Percentiles rank a stretch among this genome's conserved stretches.
These are phyloP conservation scores for Aelia acuminata DNA, from an alignment of 2,888 invertebrate genomes.

Conservation along the genomic window DNA sequence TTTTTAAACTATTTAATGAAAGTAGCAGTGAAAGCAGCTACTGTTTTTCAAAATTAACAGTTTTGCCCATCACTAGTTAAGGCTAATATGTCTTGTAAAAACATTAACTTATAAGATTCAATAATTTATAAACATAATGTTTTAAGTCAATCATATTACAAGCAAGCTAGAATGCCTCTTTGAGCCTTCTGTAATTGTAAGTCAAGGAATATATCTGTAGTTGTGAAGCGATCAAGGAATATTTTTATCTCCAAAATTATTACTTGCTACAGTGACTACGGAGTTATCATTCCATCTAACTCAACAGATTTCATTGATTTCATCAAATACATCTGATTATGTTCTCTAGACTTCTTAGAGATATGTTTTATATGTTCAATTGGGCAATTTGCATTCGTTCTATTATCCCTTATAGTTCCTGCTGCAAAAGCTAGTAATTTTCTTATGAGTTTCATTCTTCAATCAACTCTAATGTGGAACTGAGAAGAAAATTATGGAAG, in stretches of 20 bases:
- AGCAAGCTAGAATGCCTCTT: too few species aligned
- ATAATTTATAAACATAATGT: too few species aligned
- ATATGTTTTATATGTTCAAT: constrained; percentile 55
- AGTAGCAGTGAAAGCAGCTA: too few species aligned
- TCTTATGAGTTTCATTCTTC: background rate
- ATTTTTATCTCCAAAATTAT: constrained; percentile 58
- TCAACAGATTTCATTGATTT: constrained; percentile 43
- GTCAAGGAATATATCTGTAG: too few species aligned
- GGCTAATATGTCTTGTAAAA: too few species aligned
- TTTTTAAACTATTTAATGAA: too few species aligned
- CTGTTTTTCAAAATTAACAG: too few species aligned
- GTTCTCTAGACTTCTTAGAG: constrained; percentile 32
- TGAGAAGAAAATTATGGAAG: constrained; percentile 27
- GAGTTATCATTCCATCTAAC: constrained; percentile 61
- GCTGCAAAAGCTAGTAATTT: background rate
- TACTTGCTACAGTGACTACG: constrained; percentile 59
- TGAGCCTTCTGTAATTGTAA: too few species aligned
- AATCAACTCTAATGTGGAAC: constrained; percentile 18
- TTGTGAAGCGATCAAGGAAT: too few species aligned
- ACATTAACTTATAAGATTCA: too few species aligned
- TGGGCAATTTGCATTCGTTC: constrained; percentile 52
- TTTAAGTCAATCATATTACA: too few species aligned
- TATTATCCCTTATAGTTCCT: constrained; percentile 41
- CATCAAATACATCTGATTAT: constrained; percentile 50
- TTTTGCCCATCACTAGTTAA: too few species aligned